phyloP scores from a whole-genome alignment of 2,888 invertebrate genomes.

The Bimastos eiseni region DNA sequence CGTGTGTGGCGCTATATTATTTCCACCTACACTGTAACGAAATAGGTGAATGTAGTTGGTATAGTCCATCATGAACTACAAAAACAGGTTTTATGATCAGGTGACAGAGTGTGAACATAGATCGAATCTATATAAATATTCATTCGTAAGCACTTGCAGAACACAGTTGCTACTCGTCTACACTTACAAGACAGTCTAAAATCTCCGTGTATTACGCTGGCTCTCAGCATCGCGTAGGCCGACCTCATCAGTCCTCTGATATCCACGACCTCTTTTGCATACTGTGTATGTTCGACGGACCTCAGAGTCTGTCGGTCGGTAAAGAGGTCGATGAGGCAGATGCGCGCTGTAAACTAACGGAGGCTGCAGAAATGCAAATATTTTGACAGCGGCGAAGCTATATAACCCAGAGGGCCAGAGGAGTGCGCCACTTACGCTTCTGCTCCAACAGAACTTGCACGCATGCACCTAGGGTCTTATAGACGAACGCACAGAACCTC shows the following conservation, averaged over 20 bases:
- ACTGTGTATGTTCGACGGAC: neutral
- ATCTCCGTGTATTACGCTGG: neutral
- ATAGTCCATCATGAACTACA: too few relatives aligned
- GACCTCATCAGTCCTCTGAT: neutral
- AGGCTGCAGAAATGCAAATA: neutral
- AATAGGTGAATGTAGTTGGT: too few relatives aligned
- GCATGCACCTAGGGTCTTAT: neutral
- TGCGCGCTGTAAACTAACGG: neutral
- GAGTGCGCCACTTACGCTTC: neutral
- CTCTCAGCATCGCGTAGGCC: neutral
- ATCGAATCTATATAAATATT: neutral
- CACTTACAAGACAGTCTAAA: too few relatives aligned
- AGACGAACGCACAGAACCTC: too few relatives aligned
- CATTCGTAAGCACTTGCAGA: neutral
- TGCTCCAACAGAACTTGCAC: neutral
- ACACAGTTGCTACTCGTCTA: neutral
- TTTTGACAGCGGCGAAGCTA: conserved; percentile 1
- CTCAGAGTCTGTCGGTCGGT: neutral
- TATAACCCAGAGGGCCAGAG: neutral
- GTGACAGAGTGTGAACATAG: neutral
- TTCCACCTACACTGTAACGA: too few relatives aligned
- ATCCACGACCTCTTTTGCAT: too few relatives aligned
- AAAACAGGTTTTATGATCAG: neutral
- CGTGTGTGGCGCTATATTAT: too few relatives aligned
- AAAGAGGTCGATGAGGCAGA: neutral